A percentile compares a stretch with the other conserved stretches of the same genome.
Conservation (phyloP, 2,797 vertebrate genomes). For the Synaphobranchus kaupii region DNA sequence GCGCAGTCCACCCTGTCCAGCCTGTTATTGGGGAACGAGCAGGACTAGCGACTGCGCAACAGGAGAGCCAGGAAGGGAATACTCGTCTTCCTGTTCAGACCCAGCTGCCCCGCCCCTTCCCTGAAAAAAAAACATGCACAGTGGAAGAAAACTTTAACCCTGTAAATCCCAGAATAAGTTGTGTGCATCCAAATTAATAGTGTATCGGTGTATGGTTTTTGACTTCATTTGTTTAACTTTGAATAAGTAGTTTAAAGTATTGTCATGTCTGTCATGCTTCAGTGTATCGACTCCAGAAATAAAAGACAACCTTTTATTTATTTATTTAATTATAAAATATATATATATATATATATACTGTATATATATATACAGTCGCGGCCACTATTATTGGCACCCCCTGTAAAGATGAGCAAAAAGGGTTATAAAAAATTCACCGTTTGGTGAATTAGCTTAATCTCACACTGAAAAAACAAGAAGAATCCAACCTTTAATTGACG, state of each 20-base stretch:
- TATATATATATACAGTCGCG: too few species aligned
- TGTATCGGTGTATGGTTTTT: neutral
- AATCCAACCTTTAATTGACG: too few species aligned
- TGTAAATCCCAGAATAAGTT: slow-evolving; percentile 13
- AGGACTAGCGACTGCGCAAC: neutral
- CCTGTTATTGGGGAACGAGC: neutral
- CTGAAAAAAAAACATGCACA: slow-evolving; percentile 21
- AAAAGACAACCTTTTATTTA: neutral
- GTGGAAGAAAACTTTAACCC: slow-evolving; percentile 26
- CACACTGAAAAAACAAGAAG: too few species aligned
- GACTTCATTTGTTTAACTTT: neutral
- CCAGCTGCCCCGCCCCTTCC: slow-evolving; percentile 43
- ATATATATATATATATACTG: too few species aligned
- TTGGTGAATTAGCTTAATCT: too few species aligned
- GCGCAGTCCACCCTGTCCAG: neutral
- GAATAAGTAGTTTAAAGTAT: neutral
- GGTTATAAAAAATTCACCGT: too few species aligned
- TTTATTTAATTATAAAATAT: too few species aligned
- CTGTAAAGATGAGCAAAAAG: too few species aligned
- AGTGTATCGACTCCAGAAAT: neutral
- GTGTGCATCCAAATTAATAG: neutral
- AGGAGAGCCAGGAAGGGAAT: slow-evolving; percentile 33
- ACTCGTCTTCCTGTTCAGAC: slow-evolving; percentile 53
- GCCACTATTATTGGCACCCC: too few species aligned
- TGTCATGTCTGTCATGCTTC: neutral